phyloP scores from a whole-genome alignment of 1,140 invertebrate species.

The Bombus affinis region DNA sequence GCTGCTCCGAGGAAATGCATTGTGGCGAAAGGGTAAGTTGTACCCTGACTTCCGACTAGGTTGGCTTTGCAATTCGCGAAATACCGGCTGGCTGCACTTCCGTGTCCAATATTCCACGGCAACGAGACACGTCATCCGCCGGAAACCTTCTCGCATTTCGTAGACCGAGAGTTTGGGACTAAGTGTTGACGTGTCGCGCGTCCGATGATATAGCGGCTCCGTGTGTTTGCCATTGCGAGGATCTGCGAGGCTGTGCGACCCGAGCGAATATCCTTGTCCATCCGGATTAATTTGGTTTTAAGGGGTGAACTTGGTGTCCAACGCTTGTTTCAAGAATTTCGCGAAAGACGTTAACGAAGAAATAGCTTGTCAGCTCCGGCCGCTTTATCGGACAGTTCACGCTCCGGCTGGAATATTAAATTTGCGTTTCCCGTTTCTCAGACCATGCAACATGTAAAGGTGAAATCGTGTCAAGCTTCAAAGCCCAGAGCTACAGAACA shows the following conservation, averaged over 20 bases:
- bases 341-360: constrained; percentile 53
- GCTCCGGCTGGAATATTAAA: neutral
- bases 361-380: neutral
- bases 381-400: neutral
- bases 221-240: neutral
- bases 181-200: constrained; percentile 46
- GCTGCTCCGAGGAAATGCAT: neutral
- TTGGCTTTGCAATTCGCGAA: constrained; percentile 22
- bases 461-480: too few species aligned
- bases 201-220: constrained; percentile 38
- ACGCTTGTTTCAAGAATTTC: constrained; percentile 33
- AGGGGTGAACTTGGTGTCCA: neutral
- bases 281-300: constrained; percentile 50
- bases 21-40: neutral
- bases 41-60: neutral
- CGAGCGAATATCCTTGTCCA: constrained; percentile 56
- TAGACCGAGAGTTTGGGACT: constrained; percentile 36
- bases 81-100: neutral
- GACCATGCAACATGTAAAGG: too few species aligned
- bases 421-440: neutral
- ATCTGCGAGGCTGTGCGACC: neutral
- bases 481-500: too few species aligned
- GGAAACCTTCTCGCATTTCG: constrained; percentile 29
- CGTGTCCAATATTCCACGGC: constrained; percentile 29
- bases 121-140: constrained; percentile 9